phyloP scores from a whole-genome alignment of 2,113 vertebrate species.

The Datnioides undecimradiatus region DNA sequence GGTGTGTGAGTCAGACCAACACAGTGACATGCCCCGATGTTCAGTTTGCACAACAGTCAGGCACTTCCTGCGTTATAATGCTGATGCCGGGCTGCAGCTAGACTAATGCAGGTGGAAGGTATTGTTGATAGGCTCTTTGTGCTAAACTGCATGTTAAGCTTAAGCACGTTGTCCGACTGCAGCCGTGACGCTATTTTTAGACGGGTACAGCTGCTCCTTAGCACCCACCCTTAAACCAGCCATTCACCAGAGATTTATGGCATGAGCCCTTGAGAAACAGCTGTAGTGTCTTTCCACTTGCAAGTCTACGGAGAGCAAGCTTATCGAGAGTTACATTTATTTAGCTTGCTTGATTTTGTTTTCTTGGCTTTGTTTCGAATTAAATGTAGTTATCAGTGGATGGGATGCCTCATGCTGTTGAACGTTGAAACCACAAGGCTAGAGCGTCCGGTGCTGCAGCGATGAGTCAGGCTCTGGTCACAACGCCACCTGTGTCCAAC shows the following conservation, averaged over 20 bases:
- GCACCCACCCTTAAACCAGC: slow-evolving; percentile 73
- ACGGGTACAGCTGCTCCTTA: slow-evolving; percentile 78
- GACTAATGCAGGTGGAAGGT: slow-evolving; percentile 72
- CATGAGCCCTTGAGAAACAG: slow-evolving; percentile 70
- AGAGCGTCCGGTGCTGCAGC: slow-evolving; percentile 54
- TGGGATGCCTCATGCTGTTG: slow-evolving; percentile 33
- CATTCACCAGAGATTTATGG: slow-evolving; percentile 77
- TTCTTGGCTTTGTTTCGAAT: not conserved
- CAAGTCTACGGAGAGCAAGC: slow-evolving; percentile 39
- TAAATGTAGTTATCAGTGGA: slow-evolving; percentile 53
- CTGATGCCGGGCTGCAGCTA: slow-evolving; percentile 68
- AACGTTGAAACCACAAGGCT: slow-evolving; percentile 52
- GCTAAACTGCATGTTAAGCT: slow-evolving; percentile 71
- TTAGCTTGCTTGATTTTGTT: slow-evolving; percentile 23
- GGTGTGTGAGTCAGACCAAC: slow-evolving; percentile 75
- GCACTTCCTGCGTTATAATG: slow-evolving; percentile 70
- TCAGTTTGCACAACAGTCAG: slow-evolving; percentile 68
- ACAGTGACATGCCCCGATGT: slow-evolving; percentile 45
- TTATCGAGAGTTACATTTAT: slow-evolving; percentile 2
- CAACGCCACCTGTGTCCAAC: slow-evolving; percentile 61
- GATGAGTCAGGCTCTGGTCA: slow-evolving; percentile 70
- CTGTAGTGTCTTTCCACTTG: slow-evolving; percentile 69
- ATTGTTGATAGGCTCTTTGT: slow-evolving; percentile 70
- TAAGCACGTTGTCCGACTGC: slow-evolving; percentile 66
- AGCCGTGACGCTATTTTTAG: slow-evolving; percentile 79